Conservation (phyloP, 2,113 vertebrate species). For the Ursus arctos region DNA sequence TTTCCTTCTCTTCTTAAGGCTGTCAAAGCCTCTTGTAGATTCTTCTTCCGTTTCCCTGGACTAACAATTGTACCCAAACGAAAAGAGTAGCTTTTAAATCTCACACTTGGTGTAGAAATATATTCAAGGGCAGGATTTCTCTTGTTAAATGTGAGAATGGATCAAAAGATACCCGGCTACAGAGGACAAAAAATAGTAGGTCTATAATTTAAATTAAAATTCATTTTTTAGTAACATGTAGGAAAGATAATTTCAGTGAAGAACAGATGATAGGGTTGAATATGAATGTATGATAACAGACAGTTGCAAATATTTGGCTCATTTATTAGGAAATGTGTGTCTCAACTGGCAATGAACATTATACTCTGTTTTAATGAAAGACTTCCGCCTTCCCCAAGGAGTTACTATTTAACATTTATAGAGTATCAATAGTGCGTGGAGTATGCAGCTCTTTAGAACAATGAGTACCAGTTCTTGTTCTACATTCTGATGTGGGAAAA, state of each 20-base stretch:
- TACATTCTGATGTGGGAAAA: neutral
- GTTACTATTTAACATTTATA: neutral
- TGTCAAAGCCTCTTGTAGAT: neutral
- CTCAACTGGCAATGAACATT: constrained; percentile 37
- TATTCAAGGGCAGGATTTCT: neutral
- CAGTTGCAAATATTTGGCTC: neutral
- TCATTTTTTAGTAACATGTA: constrained; percentile 33
- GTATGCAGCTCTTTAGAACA: neutral
- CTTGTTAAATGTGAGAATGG: neutral
- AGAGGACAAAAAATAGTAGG: constrained; percentile 25
- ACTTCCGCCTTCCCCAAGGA: neutral
- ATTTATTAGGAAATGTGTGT: neutral
- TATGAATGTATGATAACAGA: neutral
- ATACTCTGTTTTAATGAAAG: neutral
- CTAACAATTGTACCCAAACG: neutral
- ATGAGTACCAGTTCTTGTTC: neutral
- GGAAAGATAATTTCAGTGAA: constrained; percentile 44
- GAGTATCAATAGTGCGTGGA: neutral
- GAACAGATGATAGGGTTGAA: neutral
- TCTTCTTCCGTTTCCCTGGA: neutral
- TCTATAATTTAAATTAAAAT: constrained; percentile 39
- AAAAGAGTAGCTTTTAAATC: constrained; percentile 17
- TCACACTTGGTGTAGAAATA: neutral
- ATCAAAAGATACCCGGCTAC: neutral
- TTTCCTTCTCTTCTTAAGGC: neutral